These are phyloP conservation scores for Antigone vipio DNA, from an alignment of 2,113 vertebrate species.

Conservation along the genomic window DNA sequence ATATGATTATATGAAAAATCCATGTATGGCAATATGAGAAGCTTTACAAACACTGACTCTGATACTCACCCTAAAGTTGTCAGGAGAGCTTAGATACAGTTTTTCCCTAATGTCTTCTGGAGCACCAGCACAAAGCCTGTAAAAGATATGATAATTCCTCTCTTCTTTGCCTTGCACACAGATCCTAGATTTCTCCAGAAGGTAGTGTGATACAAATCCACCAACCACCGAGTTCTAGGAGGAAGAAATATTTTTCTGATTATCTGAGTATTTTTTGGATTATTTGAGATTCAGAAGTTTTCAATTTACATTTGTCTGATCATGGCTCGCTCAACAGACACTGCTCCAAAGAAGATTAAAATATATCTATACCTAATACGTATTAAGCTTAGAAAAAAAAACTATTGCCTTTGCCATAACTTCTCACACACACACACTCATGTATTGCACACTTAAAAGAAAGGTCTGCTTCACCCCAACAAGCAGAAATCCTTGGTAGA, in stretches of 20 bases:
- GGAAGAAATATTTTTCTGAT: constrained; percentile 34
- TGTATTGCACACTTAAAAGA: neutral
- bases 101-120: constrained; percentile 90
- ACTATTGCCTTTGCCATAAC: neutral
- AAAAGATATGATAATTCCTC: constrained; percentile 98
- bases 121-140: constrained; percentile 93
- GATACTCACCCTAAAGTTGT: constrained; percentile 90
- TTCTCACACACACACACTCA: neutral
- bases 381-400: neutral
- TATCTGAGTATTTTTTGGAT: neutral
- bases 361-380: neutral
- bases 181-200: constrained; percentile 98
- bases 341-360: neutral
- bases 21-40: neutral
- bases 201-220: constrained; percentile 97
- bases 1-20: neutral
- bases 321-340: neutral
- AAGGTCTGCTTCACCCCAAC: neutral
- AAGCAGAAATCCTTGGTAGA: neutral
- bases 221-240: constrained; percentile 91
- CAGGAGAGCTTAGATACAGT: constrained; percentile 89
- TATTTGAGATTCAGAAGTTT: neutral
- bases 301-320: neutral
- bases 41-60: neutral
- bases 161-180: constrained; percentile 94